Evolutionary conservation across 2,888 invertebrate species (phyloP).

Genomic region (Disparrhopalites patrizii): DNA sequence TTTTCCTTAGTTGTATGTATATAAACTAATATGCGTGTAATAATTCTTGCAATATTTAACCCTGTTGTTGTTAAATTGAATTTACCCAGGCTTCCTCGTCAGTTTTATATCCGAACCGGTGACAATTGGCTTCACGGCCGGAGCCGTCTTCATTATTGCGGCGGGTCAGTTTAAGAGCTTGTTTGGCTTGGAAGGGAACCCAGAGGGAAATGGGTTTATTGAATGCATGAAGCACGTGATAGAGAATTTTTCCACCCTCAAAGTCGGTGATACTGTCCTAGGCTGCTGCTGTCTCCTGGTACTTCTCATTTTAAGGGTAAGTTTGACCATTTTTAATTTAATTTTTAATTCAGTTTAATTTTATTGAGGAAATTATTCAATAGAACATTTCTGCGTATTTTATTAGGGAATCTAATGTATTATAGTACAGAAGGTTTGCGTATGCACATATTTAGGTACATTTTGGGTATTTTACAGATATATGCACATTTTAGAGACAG

Average conservation of each 20-base stretch:
- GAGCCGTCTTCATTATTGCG: slow-evolving; percentile 81
- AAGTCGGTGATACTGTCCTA: slow-evolving; percentile 32
- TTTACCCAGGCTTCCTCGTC: slow-evolving; percentile 65
- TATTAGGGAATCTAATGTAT: too few relatives aligned
- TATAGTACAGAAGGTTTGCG: too few relatives aligned
- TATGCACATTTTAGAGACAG: too few relatives aligned
- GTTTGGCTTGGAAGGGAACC: slow-evolving; percentile 55
- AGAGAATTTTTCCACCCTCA: slow-evolving; percentile 29
- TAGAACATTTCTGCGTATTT: too few relatives aligned
- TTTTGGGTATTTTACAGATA: too few relatives aligned
- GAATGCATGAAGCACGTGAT: slow-evolving; percentile 38
- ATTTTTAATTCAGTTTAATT: too few relatives aligned
- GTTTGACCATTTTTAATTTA: background rate
- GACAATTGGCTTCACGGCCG: slow-evolving; percentile 77
- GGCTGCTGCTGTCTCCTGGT: slow-evolving; percentile 64
- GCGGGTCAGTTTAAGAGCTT: slow-evolving; percentile 72
- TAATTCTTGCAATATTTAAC: background rate
- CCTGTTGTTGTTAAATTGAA: background rate
- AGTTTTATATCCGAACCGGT: slow-evolving; percentile 83
- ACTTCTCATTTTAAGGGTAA: slow-evolving; percentile 57
- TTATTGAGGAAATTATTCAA: background rate
- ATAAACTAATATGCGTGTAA: background rate
- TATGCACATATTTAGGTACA: too few relatives aligned
- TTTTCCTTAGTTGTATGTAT: background rate
- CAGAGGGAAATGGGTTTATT: slow-evolving; percentile 40